phyloP scores from a whole-genome alignment of 2,888 invertebrate genomes.

The Acheta domesticus region DNA sequence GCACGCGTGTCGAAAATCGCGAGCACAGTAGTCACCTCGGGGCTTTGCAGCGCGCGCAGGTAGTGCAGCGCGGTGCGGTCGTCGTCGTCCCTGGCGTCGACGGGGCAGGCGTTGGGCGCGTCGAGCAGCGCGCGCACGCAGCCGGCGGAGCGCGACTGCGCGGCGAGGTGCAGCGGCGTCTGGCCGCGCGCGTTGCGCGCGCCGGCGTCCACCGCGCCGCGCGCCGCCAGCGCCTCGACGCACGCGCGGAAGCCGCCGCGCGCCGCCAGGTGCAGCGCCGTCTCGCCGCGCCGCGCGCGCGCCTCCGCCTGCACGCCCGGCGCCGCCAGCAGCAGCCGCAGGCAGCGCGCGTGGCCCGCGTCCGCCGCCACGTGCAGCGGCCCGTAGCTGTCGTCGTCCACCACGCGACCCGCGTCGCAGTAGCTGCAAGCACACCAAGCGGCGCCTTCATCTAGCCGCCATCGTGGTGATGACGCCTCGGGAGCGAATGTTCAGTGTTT shows the following conservation, averaged over 20 bases:
- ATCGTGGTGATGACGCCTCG: too few relatives aligned
- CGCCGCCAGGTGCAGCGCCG: conserved; percentile 47
- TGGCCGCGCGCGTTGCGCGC: conserved; percentile 48
- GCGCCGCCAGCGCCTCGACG: conserved; percentile 42
- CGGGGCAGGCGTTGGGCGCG: conserved; percentile 41
- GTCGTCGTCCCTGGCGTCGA: conserved; percentile 47
- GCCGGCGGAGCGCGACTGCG: conserved; percentile 45
- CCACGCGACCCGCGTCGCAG: background rate
- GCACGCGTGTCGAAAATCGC: too few relatives aligned
- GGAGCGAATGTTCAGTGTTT: too few relatives aligned
- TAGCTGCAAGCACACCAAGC: background rate
- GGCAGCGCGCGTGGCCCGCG: background rate
- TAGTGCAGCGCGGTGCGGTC: conserved; percentile 49
- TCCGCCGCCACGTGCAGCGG: background rate
- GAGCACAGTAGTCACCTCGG: too few relatives aligned
- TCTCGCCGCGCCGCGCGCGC: conserved; percentile 27
- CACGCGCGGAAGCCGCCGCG: conserved; percentile 49
- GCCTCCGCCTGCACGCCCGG: background rate
- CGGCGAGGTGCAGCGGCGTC: conserved; percentile 54
- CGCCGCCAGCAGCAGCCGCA: background rate
- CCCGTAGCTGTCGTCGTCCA: background rate
- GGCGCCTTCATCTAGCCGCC: too few relatives aligned
- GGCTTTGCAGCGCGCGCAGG: conserved; percentile 43
- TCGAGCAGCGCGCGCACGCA: conserved; percentile 45
- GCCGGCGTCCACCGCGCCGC: conserved; percentile 45